These are phyloP conservation scores for Schizaphis graminum DNA, from an alignment of 2,888 invertebrate species.

Conservation along the genomic window DNA sequence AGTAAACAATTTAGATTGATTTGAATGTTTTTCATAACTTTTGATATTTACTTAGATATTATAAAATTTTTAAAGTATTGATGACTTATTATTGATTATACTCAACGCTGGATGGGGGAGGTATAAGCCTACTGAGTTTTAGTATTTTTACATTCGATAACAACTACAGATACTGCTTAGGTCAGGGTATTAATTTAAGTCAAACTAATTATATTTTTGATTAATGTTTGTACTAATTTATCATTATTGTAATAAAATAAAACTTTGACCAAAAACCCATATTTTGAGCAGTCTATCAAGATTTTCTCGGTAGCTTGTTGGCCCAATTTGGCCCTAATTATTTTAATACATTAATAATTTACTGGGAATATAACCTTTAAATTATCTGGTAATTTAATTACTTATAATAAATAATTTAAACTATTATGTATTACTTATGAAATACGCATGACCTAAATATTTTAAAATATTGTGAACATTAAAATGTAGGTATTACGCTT, in stretches of 20 bases:
- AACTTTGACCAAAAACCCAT: no score
- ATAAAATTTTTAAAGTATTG: neutral
- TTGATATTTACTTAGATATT: neutral
- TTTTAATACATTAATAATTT: neutral
- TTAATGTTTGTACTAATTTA: no score
- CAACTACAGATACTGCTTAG: no score
- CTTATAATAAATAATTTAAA: neutral
- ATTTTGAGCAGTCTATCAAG: no score
- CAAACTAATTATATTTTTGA: no score
- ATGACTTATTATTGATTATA: neutral
- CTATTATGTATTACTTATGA: neutral
- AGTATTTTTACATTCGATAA: no score
- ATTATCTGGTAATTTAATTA: neutral
- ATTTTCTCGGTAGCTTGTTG: no score
- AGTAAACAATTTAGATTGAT: neutral
- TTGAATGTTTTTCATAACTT: neutral
- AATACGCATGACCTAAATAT: neutral
- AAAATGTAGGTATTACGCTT: neutral
- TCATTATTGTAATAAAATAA: no score
- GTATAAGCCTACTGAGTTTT: no score
- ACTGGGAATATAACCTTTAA: neutral
- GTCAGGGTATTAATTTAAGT: no score
- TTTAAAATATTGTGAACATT: neutral
- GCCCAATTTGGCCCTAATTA: neutral
- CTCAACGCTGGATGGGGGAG: no score